Percentiles rank a stretch among this genome's conserved stretches.
Evolutionary conservation across 2,888 invertebrate species (phyloP).

Genomic region (Pocota personata): DNA sequence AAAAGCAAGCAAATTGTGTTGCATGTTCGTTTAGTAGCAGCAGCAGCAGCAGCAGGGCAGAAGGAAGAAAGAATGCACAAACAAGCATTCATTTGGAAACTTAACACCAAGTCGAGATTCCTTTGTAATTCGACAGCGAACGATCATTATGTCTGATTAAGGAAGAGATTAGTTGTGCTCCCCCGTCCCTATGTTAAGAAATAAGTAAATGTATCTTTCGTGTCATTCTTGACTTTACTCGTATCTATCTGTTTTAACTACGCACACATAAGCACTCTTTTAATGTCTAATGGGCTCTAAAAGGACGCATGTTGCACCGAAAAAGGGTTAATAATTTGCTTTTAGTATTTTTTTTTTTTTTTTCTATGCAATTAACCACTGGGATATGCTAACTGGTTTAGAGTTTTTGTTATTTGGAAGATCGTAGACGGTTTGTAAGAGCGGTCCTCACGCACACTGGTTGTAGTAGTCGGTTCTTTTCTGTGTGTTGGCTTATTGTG

Average conservation of each 20-base stretch:
- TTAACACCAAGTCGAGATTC: slow-evolving; percentile 8
- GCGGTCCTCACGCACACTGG: neutral
- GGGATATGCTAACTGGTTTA: slow-evolving; percentile 68
- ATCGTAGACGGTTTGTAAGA: slow-evolving; percentile 41
- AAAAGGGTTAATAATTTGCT: slow-evolving; percentile 1
- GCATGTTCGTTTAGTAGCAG: neutral
- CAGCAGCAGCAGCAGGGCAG: neutral
- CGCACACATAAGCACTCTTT: slow-evolving; percentile 4
- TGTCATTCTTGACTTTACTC: neutral
- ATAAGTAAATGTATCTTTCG: neutral
- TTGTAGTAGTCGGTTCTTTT: slow-evolving; percentile 39
- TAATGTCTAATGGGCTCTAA: neutral
- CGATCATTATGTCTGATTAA: neutral
- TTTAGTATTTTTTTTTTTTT: slow-evolving; percentile 30
- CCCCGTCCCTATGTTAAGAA: neutral
- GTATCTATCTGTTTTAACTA: neutral
- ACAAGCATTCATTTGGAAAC: slow-evolving; percentile 18
- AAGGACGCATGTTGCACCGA: slow-evolving; percentile 14
- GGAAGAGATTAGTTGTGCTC: slow-evolving; percentile 1
- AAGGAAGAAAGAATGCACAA: slow-evolving; percentile 10
- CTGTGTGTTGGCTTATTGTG: slow-evolving; percentile 31
- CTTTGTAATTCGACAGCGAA: neutral
- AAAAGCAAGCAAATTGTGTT: neutral
- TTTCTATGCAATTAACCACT: slow-evolving; percentile 73
- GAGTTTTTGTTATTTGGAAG: slow-evolving; percentile 63